Conservation (phyloP, 2,888 invertebrate species). For the Troides aeacus region DNA sequence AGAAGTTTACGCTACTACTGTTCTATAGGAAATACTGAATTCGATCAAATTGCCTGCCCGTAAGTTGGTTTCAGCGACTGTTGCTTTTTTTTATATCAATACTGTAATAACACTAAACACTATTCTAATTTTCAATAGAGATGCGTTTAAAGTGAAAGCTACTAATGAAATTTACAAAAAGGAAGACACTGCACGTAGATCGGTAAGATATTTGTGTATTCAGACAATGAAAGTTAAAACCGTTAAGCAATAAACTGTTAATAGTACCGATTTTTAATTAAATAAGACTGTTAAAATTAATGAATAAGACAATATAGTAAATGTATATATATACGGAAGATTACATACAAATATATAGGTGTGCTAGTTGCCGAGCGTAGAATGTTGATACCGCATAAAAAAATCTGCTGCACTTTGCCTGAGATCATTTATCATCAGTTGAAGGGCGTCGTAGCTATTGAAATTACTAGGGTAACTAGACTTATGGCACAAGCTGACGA, state of each 20-base stretch:
- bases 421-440: too few relatives aligned
- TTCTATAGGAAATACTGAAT: slow-evolving; percentile 28
- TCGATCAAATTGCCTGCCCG: slow-evolving; percentile 26
- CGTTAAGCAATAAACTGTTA: neutral
- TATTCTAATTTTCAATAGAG: neutral
- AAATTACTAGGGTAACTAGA: too few relatives aligned
- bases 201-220: slow-evolving; percentile 9
- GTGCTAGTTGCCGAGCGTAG: too few relatives aligned
- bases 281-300: too few relatives aligned
- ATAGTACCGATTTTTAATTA: too few relatives aligned
- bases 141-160: slow-evolving; percentile 9
- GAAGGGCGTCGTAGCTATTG: too few relatives aligned
- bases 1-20: slow-evolving; percentile 30
- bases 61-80: neutral
- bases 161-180: slow-evolving; percentile 9
- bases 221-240: neutral
- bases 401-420: too few relatives aligned
- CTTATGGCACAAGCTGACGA: too few relatives aligned
- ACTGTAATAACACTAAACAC: neutral
- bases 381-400: too few relatives aligned
- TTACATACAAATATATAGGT: too few relatives aligned
- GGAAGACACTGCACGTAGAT: neutral
- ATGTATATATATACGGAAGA: too few relatives aligned
- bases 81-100: neutral
- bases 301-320: too few relatives aligned